These are phyloP conservation scores for Nymphicus hollandicus DNA, from an alignment of 2,113 vertebrate species.

Conservation along the genomic window DNA sequence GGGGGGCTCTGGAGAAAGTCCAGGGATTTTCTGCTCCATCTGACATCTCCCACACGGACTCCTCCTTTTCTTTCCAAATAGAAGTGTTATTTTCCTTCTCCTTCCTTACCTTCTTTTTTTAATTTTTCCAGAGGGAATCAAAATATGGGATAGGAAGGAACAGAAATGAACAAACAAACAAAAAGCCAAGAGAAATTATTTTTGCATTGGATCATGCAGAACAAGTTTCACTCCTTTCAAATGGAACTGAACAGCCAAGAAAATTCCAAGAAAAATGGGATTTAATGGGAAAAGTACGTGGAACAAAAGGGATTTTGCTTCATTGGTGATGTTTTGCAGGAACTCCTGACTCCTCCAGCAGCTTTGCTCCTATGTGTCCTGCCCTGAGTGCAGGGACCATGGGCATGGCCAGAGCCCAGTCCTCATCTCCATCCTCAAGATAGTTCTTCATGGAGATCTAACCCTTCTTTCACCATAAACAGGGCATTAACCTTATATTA, in stretches of 20 bases:
- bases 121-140: neutral
- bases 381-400: neutral
- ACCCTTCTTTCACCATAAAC: neutral
- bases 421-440: neutral
- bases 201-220: neutral
- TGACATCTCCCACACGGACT: conserved; percentile 49
- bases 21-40: conserved; percentile 25
- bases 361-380: rapidly evolving
- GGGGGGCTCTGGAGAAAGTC: conserved; percentile 56
- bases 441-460: rapidly evolving
- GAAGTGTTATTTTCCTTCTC: neutral
- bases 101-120: neutral
- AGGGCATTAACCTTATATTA: neutral
- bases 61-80: conserved; percentile 7
- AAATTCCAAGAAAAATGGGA: neutral
- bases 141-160: neutral
- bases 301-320: neutral
- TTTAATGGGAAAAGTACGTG: neutral
- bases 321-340: neutral
- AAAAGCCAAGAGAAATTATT: conserved; percentile 16
- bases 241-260: neutral
- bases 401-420: neutral
- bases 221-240: neutral
- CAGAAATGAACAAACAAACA: conserved; percentile 7
- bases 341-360: neutral